A percentile compares a stretch with the other conserved stretches of the same genome.
phyloP scores from a whole-genome alignment of 53 echinoderm and acorn worm genomes.

The Luidia sarsii region DNA sequence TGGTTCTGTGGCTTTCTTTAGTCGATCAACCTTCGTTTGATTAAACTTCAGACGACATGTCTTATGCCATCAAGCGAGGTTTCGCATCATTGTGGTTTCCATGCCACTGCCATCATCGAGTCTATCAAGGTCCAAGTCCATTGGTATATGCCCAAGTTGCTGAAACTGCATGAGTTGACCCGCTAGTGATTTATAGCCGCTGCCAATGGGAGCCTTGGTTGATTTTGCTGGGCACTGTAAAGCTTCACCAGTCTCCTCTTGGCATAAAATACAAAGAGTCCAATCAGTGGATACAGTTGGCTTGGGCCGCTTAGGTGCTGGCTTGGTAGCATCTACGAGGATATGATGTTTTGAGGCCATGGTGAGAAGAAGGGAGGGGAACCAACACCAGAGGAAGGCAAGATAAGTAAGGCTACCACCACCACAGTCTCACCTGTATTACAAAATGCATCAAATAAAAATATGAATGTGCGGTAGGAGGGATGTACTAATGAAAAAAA shows the following conservation, averaged over 20 bases:
- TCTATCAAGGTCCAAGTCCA: constrained; percentile 3
- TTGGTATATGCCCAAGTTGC: constrained; percentile 20
- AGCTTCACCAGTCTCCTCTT: neutral
- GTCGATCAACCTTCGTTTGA: constrained; percentile 1
- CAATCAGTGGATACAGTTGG: too few relatives aligned
- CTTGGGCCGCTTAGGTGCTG: too few relatives aligned
- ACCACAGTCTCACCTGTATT: too few relatives aligned
- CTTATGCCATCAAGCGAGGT: constrained; percentile 41
- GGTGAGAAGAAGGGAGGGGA: too few relatives aligned
- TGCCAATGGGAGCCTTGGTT: neutral
- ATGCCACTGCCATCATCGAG: constrained; percentile 43
- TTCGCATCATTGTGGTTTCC: constrained; percentile 21
- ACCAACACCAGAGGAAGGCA: too few relatives aligned
- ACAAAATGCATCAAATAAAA: too few relatives aligned
- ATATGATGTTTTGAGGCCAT: too few relatives aligned
- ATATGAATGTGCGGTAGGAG: too few relatives aligned
- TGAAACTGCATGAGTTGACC: constrained; percentile 21
- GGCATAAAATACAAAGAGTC: constrained; percentile 35
- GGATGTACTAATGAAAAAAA: too few relatives aligned
- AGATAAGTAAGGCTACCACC: too few relatives aligned
- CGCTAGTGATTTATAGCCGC: constrained; percentile 20
- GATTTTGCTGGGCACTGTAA: neutral
- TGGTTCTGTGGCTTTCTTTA: neutral
- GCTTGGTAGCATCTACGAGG: too few relatives aligned
- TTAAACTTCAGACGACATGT: constrained; percentile 15